phyloP scores from a whole-genome alignment of 1,140 invertebrate genomes.

The Maniola jurtina region DNA sequence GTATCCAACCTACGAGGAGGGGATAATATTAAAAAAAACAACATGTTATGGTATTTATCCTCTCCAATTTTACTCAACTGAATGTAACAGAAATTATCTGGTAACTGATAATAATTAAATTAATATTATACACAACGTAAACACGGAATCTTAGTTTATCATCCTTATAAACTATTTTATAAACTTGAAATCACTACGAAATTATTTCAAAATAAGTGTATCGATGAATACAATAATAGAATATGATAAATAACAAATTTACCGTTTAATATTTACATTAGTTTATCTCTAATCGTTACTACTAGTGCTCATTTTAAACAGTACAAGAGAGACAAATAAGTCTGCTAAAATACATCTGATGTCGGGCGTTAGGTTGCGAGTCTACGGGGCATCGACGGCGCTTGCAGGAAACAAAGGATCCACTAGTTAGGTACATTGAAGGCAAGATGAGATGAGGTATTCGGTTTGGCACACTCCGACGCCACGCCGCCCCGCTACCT shows the following conservation, averaged over 20 bases:
- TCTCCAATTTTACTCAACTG: slow-evolving; percentile 69
- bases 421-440: slow-evolving; percentile 33
- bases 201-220: slow-evolving; percentile 70
- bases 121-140: slow-evolving; percentile 67
- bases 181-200: slow-evolving; percentile 69
- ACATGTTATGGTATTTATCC: slow-evolving; percentile 65
- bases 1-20: slow-evolving; percentile 45
- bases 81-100: slow-evolving; percentile 68
- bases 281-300: slow-evolving; percentile 58
- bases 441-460: slow-evolving; percentile 68
- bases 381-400: slow-evolving; percentile 8
- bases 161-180: slow-evolving; percentile 60
- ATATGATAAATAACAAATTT: slow-evolving; percentile 76
- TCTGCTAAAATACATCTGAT: slow-evolving; percentile 59
- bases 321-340: slow-evolving; percentile 64
- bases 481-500: slow-evolving; percentile 29
- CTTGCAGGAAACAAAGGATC: slow-evolving; percentile 16
- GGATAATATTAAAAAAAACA: slow-evolving; percentile 68
- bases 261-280: slow-evolving; percentile 71
- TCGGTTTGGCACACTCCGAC: slow-evolving; percentile 32
- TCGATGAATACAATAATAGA: slow-evolving; percentile 69
- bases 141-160: slow-evolving; percentile 62
- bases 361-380: slow-evolving; percentile 29
- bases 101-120: slow-evolving; percentile 70
- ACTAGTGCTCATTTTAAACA: slow-evolving; percentile 66